Percentiles rank a stretch among this genome's conserved stretches.
phyloP scores from a whole-genome alignment of 2,888 invertebrate species.

The Leptodirus hochenwartii region DNA sequence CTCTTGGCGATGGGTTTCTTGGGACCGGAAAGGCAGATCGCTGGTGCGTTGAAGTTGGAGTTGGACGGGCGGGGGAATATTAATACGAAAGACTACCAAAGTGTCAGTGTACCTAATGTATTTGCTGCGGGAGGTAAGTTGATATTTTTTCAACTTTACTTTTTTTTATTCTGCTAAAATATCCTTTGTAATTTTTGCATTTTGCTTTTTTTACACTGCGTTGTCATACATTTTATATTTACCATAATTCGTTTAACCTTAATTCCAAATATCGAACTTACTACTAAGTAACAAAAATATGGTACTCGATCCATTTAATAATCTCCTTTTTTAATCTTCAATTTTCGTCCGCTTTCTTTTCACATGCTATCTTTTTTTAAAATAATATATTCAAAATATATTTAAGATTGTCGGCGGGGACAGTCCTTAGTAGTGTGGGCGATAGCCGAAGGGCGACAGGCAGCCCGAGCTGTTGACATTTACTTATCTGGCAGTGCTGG shows the following conservation, averaged over 20 bases:
- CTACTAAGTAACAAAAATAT: too few species aligned
- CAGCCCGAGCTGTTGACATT: slow-evolving; percentile 83
- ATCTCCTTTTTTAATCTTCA: too few species aligned
- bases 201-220: too few species aligned
- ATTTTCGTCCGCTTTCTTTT: too few species aligned
- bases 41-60: slow-evolving; percentile 59
- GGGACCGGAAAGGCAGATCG: slow-evolving; percentile 82
- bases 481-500: slow-evolving; percentile 59
- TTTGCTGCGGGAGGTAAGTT: slow-evolving; percentile 86
- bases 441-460: slow-evolving; percentile 94
- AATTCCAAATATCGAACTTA: too few species aligned
- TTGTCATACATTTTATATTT: too few species aligned
- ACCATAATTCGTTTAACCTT: too few species aligned
- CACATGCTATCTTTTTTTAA: slow-evolving; percentile 4
- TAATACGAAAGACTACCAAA: slow-evolving; percentile 71
- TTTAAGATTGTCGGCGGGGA: slow-evolving; percentile 92
- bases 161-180: background rate
- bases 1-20: slow-evolving; percentile 97
- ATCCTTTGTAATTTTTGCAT: slow-evolving; percentile 3
- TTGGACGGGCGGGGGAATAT: slow-evolving; percentile 88
- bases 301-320: too few species aligned
- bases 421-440: slow-evolving; percentile 99
- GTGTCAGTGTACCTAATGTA: slow-evolving; percentile 77
- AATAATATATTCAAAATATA: slow-evolving; percentile 4
- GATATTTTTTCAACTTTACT: too few species aligned